Conservation (phyloP, 2,113 vertebrate species). For the Hystrix cristata region DNA sequence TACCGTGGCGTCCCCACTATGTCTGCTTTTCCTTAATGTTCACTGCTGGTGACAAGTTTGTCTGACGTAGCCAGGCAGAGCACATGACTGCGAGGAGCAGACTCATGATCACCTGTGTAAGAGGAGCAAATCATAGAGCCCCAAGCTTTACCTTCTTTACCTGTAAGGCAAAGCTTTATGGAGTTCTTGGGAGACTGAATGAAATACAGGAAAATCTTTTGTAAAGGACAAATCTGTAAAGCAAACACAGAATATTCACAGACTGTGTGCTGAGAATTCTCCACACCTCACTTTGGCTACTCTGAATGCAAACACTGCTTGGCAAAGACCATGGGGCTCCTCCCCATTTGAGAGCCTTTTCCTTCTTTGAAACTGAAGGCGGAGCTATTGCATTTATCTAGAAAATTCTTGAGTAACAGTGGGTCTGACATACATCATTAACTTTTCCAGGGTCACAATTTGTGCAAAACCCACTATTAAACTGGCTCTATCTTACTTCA, state of each 20-base stretch:
- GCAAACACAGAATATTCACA: not conserved
- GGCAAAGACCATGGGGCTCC: not conserved
- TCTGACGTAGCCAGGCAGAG: not conserved
- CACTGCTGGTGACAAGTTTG: not conserved
- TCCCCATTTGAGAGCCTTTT: not conserved
- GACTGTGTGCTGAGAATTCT: not conserved
- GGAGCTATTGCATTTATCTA: slow-evolving; percentile 4
- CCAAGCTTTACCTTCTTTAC: not conserved
- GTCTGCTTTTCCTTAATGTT: not conserved
- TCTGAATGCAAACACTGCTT: not conserved
- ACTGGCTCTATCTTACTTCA: slow-evolving; percentile 7
- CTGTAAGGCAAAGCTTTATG: slow-evolving; percentile 17
- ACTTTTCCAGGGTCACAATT: not conserved
- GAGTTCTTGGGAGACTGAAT: slow-evolving; percentile 1
- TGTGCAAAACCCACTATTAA: not conserved
- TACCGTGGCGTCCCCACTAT: no score
- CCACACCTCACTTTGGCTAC: not conserved
- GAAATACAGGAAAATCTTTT: slow-evolving; percentile 5
- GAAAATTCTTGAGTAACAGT: not conserved
- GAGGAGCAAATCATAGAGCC: not conserved
- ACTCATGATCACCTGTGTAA: not conserved
- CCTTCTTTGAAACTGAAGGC: slow-evolving; percentile 47
- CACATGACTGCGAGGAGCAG: not conserved
- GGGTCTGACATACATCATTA: slow-evolving; percentile 10
- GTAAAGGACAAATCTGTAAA: not conserved